Evolutionary conservation across 2,113 vertebrate species (phyloP), one percentile per base, ranked within the genome.

Genomic region (Silurus glanis): DNA sequence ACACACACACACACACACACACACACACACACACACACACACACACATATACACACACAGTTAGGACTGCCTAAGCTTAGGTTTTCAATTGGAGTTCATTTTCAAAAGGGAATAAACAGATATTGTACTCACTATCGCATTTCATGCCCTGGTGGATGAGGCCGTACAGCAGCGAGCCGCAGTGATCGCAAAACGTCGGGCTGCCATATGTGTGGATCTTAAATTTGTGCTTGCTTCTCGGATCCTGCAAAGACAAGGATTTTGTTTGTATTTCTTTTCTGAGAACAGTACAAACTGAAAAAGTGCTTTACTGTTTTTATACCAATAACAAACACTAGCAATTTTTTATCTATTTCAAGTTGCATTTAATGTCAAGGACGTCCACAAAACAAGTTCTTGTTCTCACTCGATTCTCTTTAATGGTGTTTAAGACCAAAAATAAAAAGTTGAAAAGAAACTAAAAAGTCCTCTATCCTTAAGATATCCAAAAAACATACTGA

Each of bases 141-240:
- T 98, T 99, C 98, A 99, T 98, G 74, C 98, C 98, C 89, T 99
- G 98, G 92, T 99, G 98, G 89, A 99, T 95, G 28, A 99, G 96
- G 82, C 98, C 98, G 0, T 99, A 99, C 0, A 99, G 96, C 93
- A 99, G 94, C 0, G 98, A 99, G 49, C 98, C 98, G 56, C 98
- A 99, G 82, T 99, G 97, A 89, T 99, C 97, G 23, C 98, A 99
- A 88, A 99, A 99, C 0, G 97, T 99, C 0, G 98, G 98, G 91
- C 97, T 99, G 45, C 97, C 97, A 13, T 97, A 99, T 0, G 97
- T 99, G 94, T 99, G 97, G 95, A 97, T 98, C 95, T 98, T 99
- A 89, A 99, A 99, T 88, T 99, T 99, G 93, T 99, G 98, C 94
- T 99, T 99, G 92, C 97, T 98, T 91, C 98, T 94, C 83, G 97